phyloP scores from a whole-genome alignment of 2,797 vertebrate species.

The Coranthus polyacanthus region DNA sequence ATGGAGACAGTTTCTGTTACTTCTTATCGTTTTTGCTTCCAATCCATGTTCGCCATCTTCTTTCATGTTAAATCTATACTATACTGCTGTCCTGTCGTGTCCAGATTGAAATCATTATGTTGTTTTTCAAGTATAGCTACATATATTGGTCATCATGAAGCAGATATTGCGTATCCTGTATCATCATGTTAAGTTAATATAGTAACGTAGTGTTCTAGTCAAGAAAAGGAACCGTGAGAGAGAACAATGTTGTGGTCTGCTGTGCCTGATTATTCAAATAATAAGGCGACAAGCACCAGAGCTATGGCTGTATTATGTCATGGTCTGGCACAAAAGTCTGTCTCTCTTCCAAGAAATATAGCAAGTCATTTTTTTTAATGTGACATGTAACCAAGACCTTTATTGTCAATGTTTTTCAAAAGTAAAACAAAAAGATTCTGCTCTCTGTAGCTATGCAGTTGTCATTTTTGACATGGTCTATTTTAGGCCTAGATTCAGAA shows the following conservation, averaged over 20 bases:
- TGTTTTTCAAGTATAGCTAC: constrained; percentile 1
- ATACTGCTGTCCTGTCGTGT: neutral
- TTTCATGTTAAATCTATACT: constrained; percentile 1
- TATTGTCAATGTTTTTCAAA: constrained; percentile 1
- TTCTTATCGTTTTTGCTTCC: neutral
- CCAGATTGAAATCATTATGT: neutral
- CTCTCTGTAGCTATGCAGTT: constrained; percentile 1
- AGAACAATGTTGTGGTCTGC: constrained; percentile 19
- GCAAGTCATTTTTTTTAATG: constrained; percentile 4
- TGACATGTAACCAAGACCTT: constrained; percentile 3
- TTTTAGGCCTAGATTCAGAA: too few relatives aligned
- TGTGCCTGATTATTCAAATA: constrained; percentile 42
- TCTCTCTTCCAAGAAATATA: constrained; percentile 12
- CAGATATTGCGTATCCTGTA: neutral
- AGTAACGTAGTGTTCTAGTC: constrained; percentile 15
- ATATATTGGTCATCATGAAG: neutral
- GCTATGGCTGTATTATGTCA: constrained; percentile 11
- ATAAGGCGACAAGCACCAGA: constrained; percentile 19
- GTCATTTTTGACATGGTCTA: neutral
- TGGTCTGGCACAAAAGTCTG: constrained; percentile 5
- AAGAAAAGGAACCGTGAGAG: constrained; percentile 6
- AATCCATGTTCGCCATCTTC: neutral
- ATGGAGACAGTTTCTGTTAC: neutral
- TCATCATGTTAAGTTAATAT: constrained; percentile 10
- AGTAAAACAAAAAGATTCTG: too few relatives aligned